phyloP scores from a whole-genome alignment of 2,113 vertebrate species.

The Crocuta crocuta region DNA sequence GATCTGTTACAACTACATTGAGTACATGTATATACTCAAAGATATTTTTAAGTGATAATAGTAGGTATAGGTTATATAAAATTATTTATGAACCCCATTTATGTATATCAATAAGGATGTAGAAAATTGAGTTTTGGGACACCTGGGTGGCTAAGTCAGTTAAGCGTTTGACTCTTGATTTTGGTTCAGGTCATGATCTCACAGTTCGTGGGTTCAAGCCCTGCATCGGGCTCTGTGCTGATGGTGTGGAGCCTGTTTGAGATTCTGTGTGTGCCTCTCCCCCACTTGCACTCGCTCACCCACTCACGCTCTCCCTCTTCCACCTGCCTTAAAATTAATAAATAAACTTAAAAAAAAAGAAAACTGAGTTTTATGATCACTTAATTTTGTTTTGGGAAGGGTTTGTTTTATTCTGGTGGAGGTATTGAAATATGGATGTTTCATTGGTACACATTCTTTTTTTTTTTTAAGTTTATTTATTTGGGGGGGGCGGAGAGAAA shows the following conservation, averaged over 20 bases:
- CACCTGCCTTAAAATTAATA: no score
- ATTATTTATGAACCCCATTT: conserved; percentile 7
- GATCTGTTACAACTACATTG: background rate
- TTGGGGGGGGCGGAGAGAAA: background rate
- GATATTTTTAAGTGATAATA: conserved; percentile 42
- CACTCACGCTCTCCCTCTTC: no score
- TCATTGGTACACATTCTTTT: background rate
- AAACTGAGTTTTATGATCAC: background rate
- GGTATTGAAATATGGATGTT: background rate
- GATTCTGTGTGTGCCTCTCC: no score
- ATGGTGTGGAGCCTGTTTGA: no score
- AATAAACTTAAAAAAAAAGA: no score
- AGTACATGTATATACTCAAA: conserved; percentile 2
- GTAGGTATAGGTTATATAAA: background rate
- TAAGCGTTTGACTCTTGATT: no score
- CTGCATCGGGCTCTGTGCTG: no score
- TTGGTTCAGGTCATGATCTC: no score
- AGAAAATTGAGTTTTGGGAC: conserved; percentile 16
- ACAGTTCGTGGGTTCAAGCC: no score
- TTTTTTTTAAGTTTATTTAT: background rate
- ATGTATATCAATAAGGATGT: conserved; percentile 42
- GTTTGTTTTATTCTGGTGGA: background rate
- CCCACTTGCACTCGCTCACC: no score
- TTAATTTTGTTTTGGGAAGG: background rate
- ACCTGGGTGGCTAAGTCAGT: no score